Evolutionary conservation across 1,140 invertebrate species (phyloP).

Genomic region (Ridgeia piscesae): DNA sequence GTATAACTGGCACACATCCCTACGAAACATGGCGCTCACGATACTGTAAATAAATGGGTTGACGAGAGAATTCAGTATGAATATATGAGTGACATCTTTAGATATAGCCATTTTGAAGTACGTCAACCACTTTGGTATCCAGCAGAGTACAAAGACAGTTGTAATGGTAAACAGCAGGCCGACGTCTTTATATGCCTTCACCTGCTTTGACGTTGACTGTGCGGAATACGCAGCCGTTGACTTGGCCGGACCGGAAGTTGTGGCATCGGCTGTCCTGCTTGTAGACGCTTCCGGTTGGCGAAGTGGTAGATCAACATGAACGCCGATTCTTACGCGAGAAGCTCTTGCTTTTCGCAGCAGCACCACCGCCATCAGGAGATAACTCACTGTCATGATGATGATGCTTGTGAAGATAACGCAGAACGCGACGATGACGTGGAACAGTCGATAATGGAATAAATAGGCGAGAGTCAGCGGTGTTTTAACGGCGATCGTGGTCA

Average conservation of each 20-base stretch:
- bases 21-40: background rate
- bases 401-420: background rate
- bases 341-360: background rate
- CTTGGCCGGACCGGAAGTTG: background rate
- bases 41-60: background rate
- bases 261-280: background rate
- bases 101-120: background rate
- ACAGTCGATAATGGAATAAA: background rate
- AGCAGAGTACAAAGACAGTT: background rate
- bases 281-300: background rate
- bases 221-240: background rate
- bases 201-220: background rate
- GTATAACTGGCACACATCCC: background rate
- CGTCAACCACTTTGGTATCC: background rate
- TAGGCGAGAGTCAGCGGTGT: background rate
- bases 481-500: background rate
- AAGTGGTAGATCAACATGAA: background rate
- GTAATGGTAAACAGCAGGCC: background rate
- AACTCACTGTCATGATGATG: background rate
- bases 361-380: background rate
- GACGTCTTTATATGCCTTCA: background rate
- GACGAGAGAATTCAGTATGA: background rate
- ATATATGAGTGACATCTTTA: background rate
- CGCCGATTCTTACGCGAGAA: background rate
- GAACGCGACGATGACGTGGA: background rate